Base-by-base conservation (phyloP, 2,888 invertebrate species). In the Tipula unca region DNA sequence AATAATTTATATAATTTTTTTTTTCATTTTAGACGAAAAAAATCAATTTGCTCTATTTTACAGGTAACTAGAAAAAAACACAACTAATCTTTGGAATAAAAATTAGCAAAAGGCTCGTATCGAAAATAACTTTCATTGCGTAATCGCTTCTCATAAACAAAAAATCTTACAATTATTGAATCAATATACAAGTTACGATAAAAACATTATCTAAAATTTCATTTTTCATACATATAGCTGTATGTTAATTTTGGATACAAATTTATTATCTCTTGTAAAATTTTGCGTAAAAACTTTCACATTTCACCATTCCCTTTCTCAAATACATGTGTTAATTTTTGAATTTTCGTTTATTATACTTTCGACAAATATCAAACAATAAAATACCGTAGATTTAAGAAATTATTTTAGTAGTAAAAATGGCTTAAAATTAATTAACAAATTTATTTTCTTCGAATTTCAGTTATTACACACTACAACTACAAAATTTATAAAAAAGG, bases 361-460 rank as follows among this genome's bases (percentile, higher is more conserved):
- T 69, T 69, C 69, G 69, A 69, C 69, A 69, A 69, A 69, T 69
- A 69, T 69, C 69, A 69, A 69, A 69, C 25, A 48, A 48, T 39
- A n/a, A 69, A 69, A 69, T 25, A 69, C 10, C n/a, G 10, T 69
- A 69, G 25, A 25, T 25, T 69, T 69, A 69, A 69, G 14, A 69
- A 20, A 10, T 25, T 25, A 6, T 48, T 32, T 48, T 48, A 48
- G 20, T 48, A 48, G 48, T 48, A 17, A 25, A 25, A 10, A 17
- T n/a, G 8, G 17, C 17, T 20, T 10, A 69, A 69, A 25, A 69
- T 69, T 69, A 25, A 69, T 69, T 69, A 69, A 69, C 10, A 20
- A 69, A 69, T 69, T 83, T 83, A 1, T 83, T 83, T 83, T 82
- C n/a, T 82, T 83, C n/a, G 10, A 83, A 32, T 83, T 83, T 32